Conservation (phyloP, 2,888 invertebrate species). For the Drosophila peninsularis region DNA sequence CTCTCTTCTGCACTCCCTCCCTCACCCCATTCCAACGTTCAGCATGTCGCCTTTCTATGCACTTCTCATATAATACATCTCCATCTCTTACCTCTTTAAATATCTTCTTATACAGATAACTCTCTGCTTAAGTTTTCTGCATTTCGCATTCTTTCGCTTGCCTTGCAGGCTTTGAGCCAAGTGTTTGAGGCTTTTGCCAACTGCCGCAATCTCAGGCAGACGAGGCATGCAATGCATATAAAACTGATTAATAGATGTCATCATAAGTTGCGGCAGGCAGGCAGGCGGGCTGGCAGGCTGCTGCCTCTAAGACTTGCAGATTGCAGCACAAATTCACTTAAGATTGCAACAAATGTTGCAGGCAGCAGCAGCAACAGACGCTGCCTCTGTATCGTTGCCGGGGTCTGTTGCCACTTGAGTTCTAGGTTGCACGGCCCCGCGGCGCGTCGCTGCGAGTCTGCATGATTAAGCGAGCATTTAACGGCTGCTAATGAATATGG, state of each 20-base stretch:
- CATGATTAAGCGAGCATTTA: constrained; percentile 79
- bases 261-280: constrained; percentile 62
- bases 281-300: constrained; percentile 13
- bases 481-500: constrained; percentile 79
- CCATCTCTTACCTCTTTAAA: not conserved
- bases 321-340: constrained; percentile 75
- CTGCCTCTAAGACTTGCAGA: constrained; percentile 51
- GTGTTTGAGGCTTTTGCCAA: constrained; percentile 6
- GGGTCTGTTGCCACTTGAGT: constrained; percentile 51
- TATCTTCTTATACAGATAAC: not conserved
- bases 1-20: no score
- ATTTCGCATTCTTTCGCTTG: constrained; percentile 14
- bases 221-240: constrained; percentile 51
- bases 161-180: constrained; percentile 35
- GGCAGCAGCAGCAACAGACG: constrained; percentile 45
- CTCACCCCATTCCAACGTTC: no score
- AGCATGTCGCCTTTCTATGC: not conserved
- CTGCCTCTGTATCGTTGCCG: constrained; percentile 49
- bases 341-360: constrained; percentile 67
- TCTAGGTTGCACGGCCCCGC: constrained; percentile 43
- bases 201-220: constrained; percentile 57
- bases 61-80: not conserved
- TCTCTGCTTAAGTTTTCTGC: not conserved
- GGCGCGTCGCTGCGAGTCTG: constrained; percentile 4
- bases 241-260: constrained; percentile 76